Evolutionary conservation across 2,888 invertebrate genomes (phyloP).

Genomic region (Uropetala carovei): DNA sequence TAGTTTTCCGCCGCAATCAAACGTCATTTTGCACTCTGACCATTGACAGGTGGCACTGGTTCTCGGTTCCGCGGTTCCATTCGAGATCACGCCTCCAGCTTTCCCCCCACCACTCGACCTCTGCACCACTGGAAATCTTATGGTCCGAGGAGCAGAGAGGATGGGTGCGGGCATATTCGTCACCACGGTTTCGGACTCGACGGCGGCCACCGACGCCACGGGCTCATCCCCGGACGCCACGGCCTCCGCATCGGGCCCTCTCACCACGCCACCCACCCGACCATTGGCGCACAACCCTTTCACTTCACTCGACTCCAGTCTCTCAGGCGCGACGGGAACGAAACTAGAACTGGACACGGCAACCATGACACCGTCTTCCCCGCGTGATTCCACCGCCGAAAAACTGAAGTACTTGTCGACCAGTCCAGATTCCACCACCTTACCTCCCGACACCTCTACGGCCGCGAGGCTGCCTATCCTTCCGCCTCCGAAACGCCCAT

Average conservation of each 20-base stretch:
- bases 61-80: constrained; percentile 71
- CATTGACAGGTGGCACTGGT: constrained; percentile 83
- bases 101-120: constrained; percentile 71
- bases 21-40: constrained; percentile 88
- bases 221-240: constrained; percentile 72
- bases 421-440: constrained; percentile 21
- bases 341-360: constrained; percentile 2
- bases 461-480: background rate
- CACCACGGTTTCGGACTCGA: constrained; percentile 72
- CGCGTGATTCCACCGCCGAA: constrained; percentile 38
- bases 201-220: constrained; percentile 72
- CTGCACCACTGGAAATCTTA: constrained; percentile 84
- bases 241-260: constrained; percentile 71
- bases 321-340: background rate
- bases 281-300: constrained; percentile 1
- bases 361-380: constrained; percentile 23
- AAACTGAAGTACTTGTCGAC: constrained; percentile 66
- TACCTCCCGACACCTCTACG: constrained; percentile 61
- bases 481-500: constrained; percentile 19
- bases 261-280: constrained; percentile 69
- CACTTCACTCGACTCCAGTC: constrained; percentile 23
- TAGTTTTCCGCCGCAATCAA: constrained; percentile 88
- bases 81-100: constrained; percentile 69
- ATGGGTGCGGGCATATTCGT: constrained; percentile 79
- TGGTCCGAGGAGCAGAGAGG: constrained; percentile 87